Evolutionary conservation across 2,113 vertebrate genomes (phyloP), one percentile per base, ranked within the genome.

Genomic region (Proterorhinus semilunaris): DNA sequence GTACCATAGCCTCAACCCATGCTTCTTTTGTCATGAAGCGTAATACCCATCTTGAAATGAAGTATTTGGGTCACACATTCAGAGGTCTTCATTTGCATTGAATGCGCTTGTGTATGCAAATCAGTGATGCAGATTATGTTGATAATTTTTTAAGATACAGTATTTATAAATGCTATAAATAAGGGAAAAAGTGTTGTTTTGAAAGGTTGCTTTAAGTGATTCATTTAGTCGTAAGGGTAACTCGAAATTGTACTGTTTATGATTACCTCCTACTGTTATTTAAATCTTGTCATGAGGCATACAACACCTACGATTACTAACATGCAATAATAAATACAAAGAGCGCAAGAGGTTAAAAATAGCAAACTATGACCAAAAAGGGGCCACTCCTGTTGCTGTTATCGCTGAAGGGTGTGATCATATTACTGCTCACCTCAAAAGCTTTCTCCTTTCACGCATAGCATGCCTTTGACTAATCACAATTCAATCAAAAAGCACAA

Each of bases 371-470:
- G 42, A 45, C 8, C 44, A 3, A 45, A 15, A 9, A 9, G 15
- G 58, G 54, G 46, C 51, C 66, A 16, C 53, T 67, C 72, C 65
- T 43, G 51, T 21, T 65, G 8, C 16, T 47, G 49, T 21, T 21
- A 49, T 47, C 59, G 62, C 69, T 44, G 5, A 13, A 58, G 69
- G 75, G 65, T 11, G 63, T 70, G 48, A 65, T 57, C 52, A 10
- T 53, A 53, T 54, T 15, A 10, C 16, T 55, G 76, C 74, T 75
- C 58, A 61, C 15, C 55, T 51, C 9, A 9, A 53, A 17, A 3
- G 51, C 68, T 78, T 27, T 65, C 13, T 44, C 58, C 42, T 45
- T 45, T 61, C 44, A 44, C 44, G 36, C 44, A 15, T 51, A 4
- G 10, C 46, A 47, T 1, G 46, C 7, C 10, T 7, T 47, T 7